A percentile compares a stretch with the other conserved stretches of the same genome.
phyloP scores from a whole-genome alignment of 2,888 invertebrate genomes.

The Trichogramma dendrolimi region DNA sequence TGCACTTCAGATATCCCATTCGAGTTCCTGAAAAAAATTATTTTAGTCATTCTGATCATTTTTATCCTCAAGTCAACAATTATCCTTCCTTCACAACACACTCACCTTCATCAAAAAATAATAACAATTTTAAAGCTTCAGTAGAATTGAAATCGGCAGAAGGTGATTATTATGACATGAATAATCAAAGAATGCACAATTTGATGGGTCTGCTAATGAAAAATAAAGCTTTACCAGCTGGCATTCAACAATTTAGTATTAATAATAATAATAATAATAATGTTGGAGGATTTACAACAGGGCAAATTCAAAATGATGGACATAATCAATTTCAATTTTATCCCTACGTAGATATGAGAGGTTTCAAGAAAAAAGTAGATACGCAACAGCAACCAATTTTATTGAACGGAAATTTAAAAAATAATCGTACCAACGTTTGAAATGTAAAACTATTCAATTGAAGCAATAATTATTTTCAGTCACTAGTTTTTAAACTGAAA shows the following conservation, averaged over 20 bases:
- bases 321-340: conserved; percentile 35
- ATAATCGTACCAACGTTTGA: background rate
- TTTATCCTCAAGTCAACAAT: conserved; percentile 18
- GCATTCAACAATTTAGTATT: conserved; percentile 23
- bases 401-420: conserved; percentile 1
- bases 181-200: conserved; percentile 47
- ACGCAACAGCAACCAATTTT: conserved; percentile 1
- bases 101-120: conserved; percentile 28
- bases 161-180: conserved; percentile 37
- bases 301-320: conserved; percentile 38
- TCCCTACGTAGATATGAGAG: conserved; percentile 35
- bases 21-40: conserved; percentile 19
- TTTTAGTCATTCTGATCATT: conserved; percentile 26
- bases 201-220: conserved; percentile 47
- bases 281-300: conserved; percentile 32
- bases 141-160: conserved; percentile 29
- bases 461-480: background rate
- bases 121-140: conserved; percentile 23
- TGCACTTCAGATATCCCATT: conserved; percentile 21
- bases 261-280: conserved; percentile 12
- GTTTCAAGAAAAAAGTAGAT: conserved; percentile 39
- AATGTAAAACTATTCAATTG: conserved; percentile 2
- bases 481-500: background rate
- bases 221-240: conserved; percentile 43
- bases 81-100: conserved; percentile 38